Conservation (phyloP, 2,113 vertebrate species). For the Cavia aperea region DNA sequence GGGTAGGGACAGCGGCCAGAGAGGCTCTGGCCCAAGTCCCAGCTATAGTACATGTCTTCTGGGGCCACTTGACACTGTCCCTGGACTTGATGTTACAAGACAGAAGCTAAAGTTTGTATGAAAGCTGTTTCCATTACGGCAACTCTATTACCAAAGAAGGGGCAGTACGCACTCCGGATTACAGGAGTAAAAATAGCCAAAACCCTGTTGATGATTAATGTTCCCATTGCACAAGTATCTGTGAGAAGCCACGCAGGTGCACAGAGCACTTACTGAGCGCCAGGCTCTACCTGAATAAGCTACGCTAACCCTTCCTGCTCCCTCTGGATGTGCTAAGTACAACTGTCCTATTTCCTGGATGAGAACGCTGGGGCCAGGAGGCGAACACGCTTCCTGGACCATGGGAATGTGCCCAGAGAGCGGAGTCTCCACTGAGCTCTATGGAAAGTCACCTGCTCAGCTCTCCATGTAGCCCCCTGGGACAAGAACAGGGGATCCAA, state of each 20-base stretch:
- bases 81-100: background rate
- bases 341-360: background rate
- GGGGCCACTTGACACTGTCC: background rate
- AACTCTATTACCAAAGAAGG: background rate
- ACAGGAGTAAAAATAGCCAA: background rate
- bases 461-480: rapidly evolving
- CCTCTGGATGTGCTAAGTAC: background rate
- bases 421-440: background rate
- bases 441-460: background rate
- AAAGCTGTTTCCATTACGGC: background rate
- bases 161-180: background rate
- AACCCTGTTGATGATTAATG: background rate
- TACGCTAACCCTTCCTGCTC: background rate
- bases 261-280: background rate
- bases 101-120: background rate
- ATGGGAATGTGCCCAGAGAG: background rate
- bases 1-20: background rate
- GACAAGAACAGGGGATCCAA: background rate
- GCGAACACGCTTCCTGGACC: background rate
- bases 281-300: background rate
- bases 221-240: background rate
- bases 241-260: background rate
- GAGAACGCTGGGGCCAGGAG: background rate
- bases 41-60: background rate
- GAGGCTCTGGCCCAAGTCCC: background rate